phyloP scores from a whole-genome alignment of 2,888 invertebrate species.

The Nezara viridula region DNA sequence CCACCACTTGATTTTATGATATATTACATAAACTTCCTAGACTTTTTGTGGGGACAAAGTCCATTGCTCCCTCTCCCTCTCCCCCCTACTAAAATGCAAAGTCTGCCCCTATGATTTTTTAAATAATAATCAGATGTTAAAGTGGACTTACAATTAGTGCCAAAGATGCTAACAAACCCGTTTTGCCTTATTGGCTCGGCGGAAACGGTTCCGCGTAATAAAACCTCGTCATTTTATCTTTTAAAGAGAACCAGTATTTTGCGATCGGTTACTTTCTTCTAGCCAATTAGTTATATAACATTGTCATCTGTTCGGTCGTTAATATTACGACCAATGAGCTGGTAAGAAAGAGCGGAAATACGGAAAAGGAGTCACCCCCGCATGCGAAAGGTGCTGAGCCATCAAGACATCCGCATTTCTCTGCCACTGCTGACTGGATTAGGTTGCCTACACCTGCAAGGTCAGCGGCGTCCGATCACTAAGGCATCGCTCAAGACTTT shows the following conservation, averaged over 20 bases:
- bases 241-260: not conserved
- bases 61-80: too few species aligned
- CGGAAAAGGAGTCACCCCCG: not conserved
- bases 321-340: slow-evolving; percentile 9
- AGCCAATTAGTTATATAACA: not conserved
- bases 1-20: too few species aligned
- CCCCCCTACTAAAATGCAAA: too few species aligned
- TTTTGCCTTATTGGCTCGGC: not conserved
- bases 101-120: too few species aligned
- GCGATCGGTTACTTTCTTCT: not conserved
- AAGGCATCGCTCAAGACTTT: not conserved
- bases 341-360: not conserved
- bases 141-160: too few species aligned
- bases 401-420: not conserved
- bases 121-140: too few species aligned
- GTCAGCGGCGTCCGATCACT: not conserved
- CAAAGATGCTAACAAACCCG: not conserved
- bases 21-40: too few species aligned
- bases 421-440: not conserved
- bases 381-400: not conserved
- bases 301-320: not conserved
- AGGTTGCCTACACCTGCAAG: not conserved
- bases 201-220: not conserved
- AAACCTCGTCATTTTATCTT: not conserved
- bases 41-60: too few species aligned